These are phyloP conservation scores for Neosalanx taihuensis DNA, from an alignment of 2,797 vertebrate species.

Conservation along the genomic window DNA sequence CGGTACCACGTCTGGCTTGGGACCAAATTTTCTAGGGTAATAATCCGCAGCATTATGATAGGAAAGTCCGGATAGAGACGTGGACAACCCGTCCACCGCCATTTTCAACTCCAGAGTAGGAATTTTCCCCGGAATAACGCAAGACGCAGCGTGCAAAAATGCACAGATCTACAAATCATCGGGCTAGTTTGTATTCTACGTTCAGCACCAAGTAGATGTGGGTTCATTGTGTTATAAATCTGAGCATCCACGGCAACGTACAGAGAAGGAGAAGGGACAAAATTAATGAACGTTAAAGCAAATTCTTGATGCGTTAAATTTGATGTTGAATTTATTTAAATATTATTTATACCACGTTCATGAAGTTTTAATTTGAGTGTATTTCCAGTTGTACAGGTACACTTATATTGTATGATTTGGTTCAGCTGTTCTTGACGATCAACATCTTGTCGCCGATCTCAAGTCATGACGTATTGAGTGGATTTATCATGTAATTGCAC, in stretches of 20 bases:
- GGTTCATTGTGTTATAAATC: neutral
- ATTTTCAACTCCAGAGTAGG: slow-evolving; percentile 46
- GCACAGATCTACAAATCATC: slow-evolving; percentile 3
- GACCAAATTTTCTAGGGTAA: slow-evolving; percentile 74
- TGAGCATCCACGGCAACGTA: neutral
- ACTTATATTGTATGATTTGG: too few species aligned
- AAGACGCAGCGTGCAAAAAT: neutral
- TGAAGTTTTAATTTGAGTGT: too few species aligned
- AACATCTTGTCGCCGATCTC: too few species aligned
- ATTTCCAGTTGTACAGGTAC: too few species aligned
- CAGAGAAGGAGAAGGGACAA: neutral
- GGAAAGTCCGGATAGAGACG: slow-evolving; percentile 63
- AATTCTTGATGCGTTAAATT: neutral
- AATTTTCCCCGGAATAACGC: neutral
- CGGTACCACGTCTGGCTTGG: slow-evolving; percentile 80
- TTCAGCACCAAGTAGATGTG: neutral
- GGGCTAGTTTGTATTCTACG: neutral
- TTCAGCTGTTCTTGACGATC: too few species aligned
- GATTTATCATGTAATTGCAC: neutral
- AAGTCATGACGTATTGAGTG: neutral
- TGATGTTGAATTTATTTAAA: too few species aligned
- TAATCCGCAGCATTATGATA: slow-evolving; percentile 68
- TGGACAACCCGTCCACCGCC: slow-evolving; percentile 73
- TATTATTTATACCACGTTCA: too few species aligned
- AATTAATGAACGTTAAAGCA: neutral